A percentile compares a stretch with the other conserved stretches of the same genome.
These are phyloP conservation scores for Rhynchonema sp. DNA, from an alignment of 2,888 invertebrate genomes.

Conservation along the genomic window DNA sequence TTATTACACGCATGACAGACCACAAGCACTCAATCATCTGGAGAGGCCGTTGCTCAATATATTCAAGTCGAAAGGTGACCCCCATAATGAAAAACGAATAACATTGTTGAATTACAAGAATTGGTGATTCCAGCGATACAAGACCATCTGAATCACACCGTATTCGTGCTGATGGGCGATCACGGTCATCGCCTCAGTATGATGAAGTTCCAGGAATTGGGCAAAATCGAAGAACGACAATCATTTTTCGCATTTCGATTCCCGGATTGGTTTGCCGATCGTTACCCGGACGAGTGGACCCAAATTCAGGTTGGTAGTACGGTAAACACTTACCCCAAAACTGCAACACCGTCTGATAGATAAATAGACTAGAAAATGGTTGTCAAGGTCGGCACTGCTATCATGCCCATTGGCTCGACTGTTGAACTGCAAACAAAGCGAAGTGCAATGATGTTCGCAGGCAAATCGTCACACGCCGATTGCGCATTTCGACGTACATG, in stretches of 20 bases:
- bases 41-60: not conserved
- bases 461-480: no score
- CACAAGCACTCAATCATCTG: not conserved
- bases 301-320: no score
- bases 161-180: not conserved
- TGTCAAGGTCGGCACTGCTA: no score
- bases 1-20: not conserved
- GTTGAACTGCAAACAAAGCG: not conserved
- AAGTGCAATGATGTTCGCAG: no score
- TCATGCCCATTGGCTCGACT: no score
- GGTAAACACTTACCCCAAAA: no score
- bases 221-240: not conserved
- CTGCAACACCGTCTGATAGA: no score
- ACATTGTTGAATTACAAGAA: no score
- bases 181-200: not conserved
- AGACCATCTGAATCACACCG: not conserved
- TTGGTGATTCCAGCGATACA: not conserved
- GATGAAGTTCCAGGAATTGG: not conserved
- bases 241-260: not conserved
- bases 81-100: no score
- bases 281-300: not conserved
- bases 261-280: not conserved
- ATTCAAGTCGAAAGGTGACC: not conserved
- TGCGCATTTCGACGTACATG: not conserved
- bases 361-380: no score